phyloP scores from a whole-genome alignment of 2,113 vertebrate genomes.

The Bolborhynchus lineola region DNA sequence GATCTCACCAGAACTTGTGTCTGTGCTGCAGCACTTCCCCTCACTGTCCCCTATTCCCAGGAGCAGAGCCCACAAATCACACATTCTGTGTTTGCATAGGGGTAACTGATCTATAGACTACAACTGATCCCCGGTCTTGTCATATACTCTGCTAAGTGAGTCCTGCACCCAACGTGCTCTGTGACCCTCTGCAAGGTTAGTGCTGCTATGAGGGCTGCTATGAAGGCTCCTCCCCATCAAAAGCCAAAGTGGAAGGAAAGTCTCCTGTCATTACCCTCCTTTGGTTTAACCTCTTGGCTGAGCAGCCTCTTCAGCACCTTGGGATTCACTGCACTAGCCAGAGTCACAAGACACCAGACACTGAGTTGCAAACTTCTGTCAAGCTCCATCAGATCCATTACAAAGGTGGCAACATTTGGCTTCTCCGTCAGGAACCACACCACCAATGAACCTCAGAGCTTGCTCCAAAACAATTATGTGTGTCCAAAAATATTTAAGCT shows the following conservation, averaged over 20 bases:
- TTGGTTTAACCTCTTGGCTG: not conserved
- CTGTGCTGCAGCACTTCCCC: not conserved
- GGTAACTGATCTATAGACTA: not conserved
- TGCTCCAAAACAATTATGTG: not conserved
- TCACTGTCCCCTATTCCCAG: not conserved
- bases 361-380: rapidly evolving
- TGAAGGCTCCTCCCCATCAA: not conserved
- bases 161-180: not conserved
- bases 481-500: not conserved
- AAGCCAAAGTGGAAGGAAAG: not conserved
- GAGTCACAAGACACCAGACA: not conserved
- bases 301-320: not conserved
- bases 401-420: not conserved
- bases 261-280: not conserved
- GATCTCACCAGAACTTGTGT: not conserved
- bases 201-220: not conserved
- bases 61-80: not conserved
- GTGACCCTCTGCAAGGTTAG: not conserved
- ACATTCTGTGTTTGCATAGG: not conserved
- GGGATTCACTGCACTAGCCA: not conserved
- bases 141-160: not conserved
- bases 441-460: not conserved
- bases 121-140: not conserved
- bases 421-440: not conserved
- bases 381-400: not conserved